phyloP scores from a whole-genome alignment of 1,140 invertebrate genomes.

The Bombus consobrinus region DNA sequence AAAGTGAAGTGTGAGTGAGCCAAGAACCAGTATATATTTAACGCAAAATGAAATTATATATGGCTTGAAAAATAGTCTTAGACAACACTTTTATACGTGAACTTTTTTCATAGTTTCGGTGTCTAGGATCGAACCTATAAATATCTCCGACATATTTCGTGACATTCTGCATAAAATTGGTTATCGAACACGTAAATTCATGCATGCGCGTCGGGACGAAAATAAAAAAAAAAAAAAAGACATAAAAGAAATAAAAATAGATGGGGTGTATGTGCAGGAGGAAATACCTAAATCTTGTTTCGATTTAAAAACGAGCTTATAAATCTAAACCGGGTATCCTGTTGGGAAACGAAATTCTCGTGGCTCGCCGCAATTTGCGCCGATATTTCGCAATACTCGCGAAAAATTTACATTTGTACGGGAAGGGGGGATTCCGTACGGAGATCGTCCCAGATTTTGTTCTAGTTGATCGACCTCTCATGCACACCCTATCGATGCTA shows the following conservation, averaged over 20 bases:
- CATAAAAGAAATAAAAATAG: background rate
- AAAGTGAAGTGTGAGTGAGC: too few species aligned
- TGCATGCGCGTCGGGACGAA: background rate
- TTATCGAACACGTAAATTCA: background rate
- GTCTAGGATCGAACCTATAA: too few species aligned
- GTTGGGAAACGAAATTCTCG: slow-evolving; percentile 29
- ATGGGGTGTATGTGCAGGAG: background rate
- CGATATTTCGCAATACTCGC: slow-evolving; percentile 5
- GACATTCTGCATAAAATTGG: background rate
- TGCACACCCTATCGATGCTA: background rate
- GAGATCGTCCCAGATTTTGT: background rate
- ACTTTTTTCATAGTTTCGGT: too few species aligned
- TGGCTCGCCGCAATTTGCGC: slow-evolving; percentile 33
- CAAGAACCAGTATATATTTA: too few species aligned
- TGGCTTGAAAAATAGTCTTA: too few species aligned
- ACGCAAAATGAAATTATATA: too few species aligned
- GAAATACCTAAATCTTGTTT: slow-evolving; percentile 33
- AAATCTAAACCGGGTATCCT: slow-evolving; percentile 26
- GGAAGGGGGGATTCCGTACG: background rate
- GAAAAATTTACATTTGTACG: slow-evolving; percentile 43
- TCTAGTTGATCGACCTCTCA: slow-evolving; percentile 11
- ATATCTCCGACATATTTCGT: background rate
- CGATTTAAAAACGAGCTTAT: slow-evolving; percentile 51
- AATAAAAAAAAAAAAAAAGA: background rate
- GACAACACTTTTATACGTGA: too few species aligned